A percentile compares a stretch with the other conserved stretches of the same genome.
Conservation (phyloP, 2,113 vertebrate species). For the Platysternon megacephalum region DNA sequence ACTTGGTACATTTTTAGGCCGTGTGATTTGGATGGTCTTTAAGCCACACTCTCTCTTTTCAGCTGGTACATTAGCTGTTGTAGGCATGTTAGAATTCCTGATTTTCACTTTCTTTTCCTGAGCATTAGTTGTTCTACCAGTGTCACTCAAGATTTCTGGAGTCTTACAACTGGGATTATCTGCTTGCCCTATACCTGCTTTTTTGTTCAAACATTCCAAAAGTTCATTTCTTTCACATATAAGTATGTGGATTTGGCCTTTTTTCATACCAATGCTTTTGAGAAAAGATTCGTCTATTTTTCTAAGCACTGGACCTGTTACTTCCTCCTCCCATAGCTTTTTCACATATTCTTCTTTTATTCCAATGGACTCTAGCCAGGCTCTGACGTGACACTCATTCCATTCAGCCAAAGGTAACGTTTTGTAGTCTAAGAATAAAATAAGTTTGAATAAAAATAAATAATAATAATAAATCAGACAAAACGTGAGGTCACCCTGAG, state of each 20-base stretch:
- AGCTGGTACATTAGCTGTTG: neutral
- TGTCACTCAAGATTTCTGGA: accelerated
- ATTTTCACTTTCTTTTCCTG: neutral
- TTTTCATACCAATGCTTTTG: constrained; percentile 77
- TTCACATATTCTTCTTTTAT: constrained; percentile 78
- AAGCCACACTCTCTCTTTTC: neutral
- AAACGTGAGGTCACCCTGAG: neutral
- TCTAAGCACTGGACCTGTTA: constrained; percentile 77
- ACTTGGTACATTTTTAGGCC: neutral
- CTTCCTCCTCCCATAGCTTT: constrained; percentile 78
- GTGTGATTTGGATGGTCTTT: neutral
- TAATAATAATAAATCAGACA: neutral
- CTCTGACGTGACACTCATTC: constrained; percentile 80
- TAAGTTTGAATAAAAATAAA: neutral
- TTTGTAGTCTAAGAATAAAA: constrained; percentile 58
- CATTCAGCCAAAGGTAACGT: constrained; percentile 69
- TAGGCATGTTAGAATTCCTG: neutral
- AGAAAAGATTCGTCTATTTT: constrained; percentile 76
- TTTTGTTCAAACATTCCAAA: neutral
- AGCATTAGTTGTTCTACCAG: neutral
- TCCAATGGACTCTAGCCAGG: constrained; percentile 79
- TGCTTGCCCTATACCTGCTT: neutral
- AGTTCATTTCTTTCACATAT: constrained; percentile 77
- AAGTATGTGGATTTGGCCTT: constrained; percentile 78
- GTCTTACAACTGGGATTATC: neutral